Percentiles rank a stretch among this genome's conserved stretches.
These are phyloP conservation scores for Rhadina sibilatrix DNA, from an alignment of 2,113 vertebrate species.

Conservation along the genomic window DNA sequence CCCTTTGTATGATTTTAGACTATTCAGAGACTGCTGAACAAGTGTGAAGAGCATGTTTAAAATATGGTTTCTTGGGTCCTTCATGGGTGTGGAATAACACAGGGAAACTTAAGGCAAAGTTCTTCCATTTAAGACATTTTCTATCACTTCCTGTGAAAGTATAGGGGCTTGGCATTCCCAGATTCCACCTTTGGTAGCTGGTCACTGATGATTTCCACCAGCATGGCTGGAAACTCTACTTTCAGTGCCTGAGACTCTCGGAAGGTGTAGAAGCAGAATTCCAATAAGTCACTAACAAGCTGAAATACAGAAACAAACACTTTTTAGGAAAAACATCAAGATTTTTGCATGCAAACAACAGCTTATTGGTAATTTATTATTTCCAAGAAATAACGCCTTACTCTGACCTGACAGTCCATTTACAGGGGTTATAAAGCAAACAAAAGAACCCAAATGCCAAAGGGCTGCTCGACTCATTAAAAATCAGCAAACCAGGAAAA, in stretches of 20 bases:
- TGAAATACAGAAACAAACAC: constrained; percentile 72
- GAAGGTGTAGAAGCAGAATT: constrained; percentile 99
- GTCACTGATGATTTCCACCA: constrained; percentile 99
- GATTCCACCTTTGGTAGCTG: constrained; percentile 99
- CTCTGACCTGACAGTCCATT: neutral
- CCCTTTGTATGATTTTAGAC: constrained; percentile 62
- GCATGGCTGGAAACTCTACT: constrained; percentile 98
- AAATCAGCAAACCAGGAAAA: neutral
- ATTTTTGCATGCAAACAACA: neutral
- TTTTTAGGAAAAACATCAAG: neutral
- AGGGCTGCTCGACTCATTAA: neutral
- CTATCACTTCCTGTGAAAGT: constrained; percentile 98
- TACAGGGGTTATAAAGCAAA: neutral
- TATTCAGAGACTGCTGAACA: constrained; percentile 64
- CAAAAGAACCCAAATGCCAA: neutral
- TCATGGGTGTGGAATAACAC: constrained; percentile 74
- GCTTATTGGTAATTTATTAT: neutral
- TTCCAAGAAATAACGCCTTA: neutral
- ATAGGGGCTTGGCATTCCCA: constrained; percentile 94
- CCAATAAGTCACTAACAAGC: constrained; percentile 93
- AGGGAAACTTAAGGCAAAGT: constrained; percentile 86
- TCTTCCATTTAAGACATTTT: constrained; percentile 70
- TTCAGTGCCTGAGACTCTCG: constrained; percentile 98
- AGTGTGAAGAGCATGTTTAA: constrained; percentile 67
- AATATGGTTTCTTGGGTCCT: constrained; percentile 74